These are phyloP conservation scores for Lynx canadensis DNA, from an alignment of 2,113 vertebrate genomes.

Conservation along the genomic window DNA sequence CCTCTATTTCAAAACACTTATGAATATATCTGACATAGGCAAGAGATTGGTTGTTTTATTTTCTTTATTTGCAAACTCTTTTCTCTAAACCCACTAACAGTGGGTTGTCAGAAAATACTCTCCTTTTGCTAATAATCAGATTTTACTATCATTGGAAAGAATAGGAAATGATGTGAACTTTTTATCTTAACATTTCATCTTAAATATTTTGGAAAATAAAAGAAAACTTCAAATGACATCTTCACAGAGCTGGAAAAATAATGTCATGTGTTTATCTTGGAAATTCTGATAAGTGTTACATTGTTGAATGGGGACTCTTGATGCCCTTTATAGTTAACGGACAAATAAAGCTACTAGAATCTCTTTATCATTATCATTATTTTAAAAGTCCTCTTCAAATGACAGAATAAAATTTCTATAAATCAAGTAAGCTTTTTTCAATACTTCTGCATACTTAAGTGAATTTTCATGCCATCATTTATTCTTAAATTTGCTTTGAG, in stretches of 20 bases:
- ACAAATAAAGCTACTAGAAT: background rate
- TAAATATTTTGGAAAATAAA: constrained; percentile 44
- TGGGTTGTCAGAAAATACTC: constrained; percentile 66
- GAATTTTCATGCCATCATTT: background rate
- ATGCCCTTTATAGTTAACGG: background rate
- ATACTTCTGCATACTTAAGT: background rate
- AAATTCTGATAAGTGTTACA: background rate
- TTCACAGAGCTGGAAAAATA: constrained; percentile 40
- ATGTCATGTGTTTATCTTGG: background rate
- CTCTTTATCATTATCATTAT: background rate
- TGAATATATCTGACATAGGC: constrained; percentile 40
- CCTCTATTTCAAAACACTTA: constrained; percentile 57
- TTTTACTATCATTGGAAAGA: constrained; percentile 67
- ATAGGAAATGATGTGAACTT: constrained; percentile 36
- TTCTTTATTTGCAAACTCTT: constrained; percentile 55
- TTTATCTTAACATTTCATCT: constrained; percentile 41
- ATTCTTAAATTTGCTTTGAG: background rate
- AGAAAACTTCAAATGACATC: constrained; percentile 25
- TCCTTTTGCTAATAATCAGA: constrained; percentile 69
- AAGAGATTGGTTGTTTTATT: background rate
- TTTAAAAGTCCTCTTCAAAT: constrained; percentile 25
- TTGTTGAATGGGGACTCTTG: background rate
- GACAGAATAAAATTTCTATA: background rate
- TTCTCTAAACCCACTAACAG: constrained; percentile 42
- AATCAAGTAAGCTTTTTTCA: background rate